Evolutionary conservation across 1,140 invertebrate genomes (phyloP).

Genomic region (Aradophagus sp.): DNA sequence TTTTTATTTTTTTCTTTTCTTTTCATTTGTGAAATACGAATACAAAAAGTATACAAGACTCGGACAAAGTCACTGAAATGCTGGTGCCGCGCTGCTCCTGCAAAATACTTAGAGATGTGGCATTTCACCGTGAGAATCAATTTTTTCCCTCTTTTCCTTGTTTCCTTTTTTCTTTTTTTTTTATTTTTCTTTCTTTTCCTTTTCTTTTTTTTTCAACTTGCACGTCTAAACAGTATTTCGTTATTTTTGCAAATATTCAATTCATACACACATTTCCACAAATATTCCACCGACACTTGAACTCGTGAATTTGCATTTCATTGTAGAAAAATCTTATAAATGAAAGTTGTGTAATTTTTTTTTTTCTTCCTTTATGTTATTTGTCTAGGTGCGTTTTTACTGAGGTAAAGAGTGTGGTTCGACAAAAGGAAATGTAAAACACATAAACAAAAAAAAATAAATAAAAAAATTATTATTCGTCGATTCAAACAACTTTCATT

Average conservation of each 20-base stretch:
- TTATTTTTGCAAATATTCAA: constrained; percentile 60
- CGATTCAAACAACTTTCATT: constrained; percentile 71
- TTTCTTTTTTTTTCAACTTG: too few relatives aligned
- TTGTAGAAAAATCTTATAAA: constrained; percentile 60
- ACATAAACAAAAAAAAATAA: constrained; percentile 4
- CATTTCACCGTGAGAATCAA: constrained; percentile 62
- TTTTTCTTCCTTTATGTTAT: not conserved
- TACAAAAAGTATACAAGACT: constrained; percentile 63
- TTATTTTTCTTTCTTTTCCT: too few relatives aligned
- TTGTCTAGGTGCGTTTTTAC: too few relatives aligned
- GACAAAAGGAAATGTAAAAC: too few relatives aligned
- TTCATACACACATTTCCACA: constrained; percentile 65
- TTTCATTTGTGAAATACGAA: constrained; percentile 46
- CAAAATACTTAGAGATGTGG: constrained; percentile 71
- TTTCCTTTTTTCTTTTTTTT: constrained; percentile 9
- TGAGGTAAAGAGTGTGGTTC: too few relatives aligned
- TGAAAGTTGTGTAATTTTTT: constrained; percentile 62
- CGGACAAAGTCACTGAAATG: constrained; percentile 65
- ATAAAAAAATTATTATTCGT: constrained; percentile 20
- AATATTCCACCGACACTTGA: constrained; percentile 63
- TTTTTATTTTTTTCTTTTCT: constrained; percentile 35
- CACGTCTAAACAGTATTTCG: constrained; percentile 48
- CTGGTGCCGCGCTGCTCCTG: constrained; percentile 72
- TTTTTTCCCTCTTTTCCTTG: too few relatives aligned
- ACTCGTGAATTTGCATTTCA: constrained; percentile 57